A percentile compares a stretch with the other conserved stretches of the same genome.
Conservation (phyloP, 2,797 vertebrate species). For the Diplodus sargus region DNA sequence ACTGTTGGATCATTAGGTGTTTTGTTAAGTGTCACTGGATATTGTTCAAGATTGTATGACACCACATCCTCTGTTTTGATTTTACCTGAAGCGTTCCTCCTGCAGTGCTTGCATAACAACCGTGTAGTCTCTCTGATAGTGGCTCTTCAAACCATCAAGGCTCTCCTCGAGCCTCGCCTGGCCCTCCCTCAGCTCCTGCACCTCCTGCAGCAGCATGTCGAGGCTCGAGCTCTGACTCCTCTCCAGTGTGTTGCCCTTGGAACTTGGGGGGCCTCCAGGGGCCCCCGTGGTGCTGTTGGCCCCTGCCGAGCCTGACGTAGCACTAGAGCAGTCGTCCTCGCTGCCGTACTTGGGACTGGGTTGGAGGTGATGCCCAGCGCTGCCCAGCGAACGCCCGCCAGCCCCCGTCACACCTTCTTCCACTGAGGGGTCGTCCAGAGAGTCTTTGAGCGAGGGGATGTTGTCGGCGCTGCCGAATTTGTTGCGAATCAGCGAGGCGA, state of each 20-base stretch:
- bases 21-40: slow-evolving; percentile 23
- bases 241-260: slow-evolving; percentile 95
- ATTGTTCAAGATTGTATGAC: not conserved
- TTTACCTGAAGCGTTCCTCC: slow-evolving; percentile 96
- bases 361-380: slow-evolving; percentile 87
- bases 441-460: slow-evolving; percentile 93
- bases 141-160: slow-evolving; percentile 91
- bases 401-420: slow-evolving; percentile 78
- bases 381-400: slow-evolving; percentile 84
- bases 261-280: slow-evolving; percentile 92
- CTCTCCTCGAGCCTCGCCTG: slow-evolving; percentile 92
- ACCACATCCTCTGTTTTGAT: not conserved
- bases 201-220: slow-evolving; percentile 93
- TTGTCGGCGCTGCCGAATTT: slow-evolving; percentile 97
- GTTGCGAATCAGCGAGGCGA: slow-evolving; percentile 93
- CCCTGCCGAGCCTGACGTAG: slow-evolving; percentile 94
- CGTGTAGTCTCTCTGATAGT: slow-evolving; percentile 94
- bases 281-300: slow-evolving; percentile 91
- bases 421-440: slow-evolving; percentile 88
- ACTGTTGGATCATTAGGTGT: slow-evolving; percentile 6
- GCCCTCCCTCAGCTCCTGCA: slow-evolving; percentile 94
- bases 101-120: slow-evolving; percentile 94
- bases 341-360: slow-evolving; percentile 95
- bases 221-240: slow-evolving; percentile 88
- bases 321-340: slow-evolving; percentile 98